Evolutionary conservation across 2,888 invertebrate genomes (phyloP), one percentile per base, ranked within the genome.

Genomic region (Coelinius sp.): DNA sequence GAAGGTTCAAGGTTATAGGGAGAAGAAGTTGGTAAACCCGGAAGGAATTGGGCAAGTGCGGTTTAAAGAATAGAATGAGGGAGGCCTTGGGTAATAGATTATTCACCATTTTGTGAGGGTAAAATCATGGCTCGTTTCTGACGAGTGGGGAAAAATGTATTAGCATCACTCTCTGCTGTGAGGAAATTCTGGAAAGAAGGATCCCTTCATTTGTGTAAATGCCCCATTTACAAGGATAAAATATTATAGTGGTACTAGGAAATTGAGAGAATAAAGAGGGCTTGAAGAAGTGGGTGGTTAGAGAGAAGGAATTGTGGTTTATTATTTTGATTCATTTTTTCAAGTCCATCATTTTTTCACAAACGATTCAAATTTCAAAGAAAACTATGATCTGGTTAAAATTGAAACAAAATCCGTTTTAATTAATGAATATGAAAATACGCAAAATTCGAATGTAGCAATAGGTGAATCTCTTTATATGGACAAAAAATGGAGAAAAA

Each of bases 401-500:
- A n/a, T n/a, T n/a, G n/a, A n/a, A n/a, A n/a, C n/a, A n/a, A n/a
- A n/a, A n/a, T n/a, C n/a, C n/a, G n/a, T n/a, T n/a, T n/a, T n/a
- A n/a, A n/a, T n/a, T n/a, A n/a, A n/a, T n/a, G n/a, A n/a, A n/a
- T n/a, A n/a, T n/a, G n/a, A n/a, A n/a, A n/a, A n/a, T n/a, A n/a
- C n/a, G n/a, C n/a, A n/a, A n/a, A n/a, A n/a, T n/a, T n/a, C n/a
- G n/a, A n/a, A n/a, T n/a, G n/a, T n/a, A n/a, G n/a, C n/a, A n/a
- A n/a, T n/a, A n/a, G n/a, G n/a, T n/a, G 41, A 38, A 62, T 25
- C 59, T 35, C 17, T 52, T 41, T 70, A 65, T 46, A 63, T 69
- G 53, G 63, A 72, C 73, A 17, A 41, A 67, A 67, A 14, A 35
- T 20, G 12, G 8, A 59, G 35, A 59, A 59, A 59, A n/a, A n/a